Conservation (phyloP, 2,888 invertebrate genomes). For the Dione juno region DNA sequence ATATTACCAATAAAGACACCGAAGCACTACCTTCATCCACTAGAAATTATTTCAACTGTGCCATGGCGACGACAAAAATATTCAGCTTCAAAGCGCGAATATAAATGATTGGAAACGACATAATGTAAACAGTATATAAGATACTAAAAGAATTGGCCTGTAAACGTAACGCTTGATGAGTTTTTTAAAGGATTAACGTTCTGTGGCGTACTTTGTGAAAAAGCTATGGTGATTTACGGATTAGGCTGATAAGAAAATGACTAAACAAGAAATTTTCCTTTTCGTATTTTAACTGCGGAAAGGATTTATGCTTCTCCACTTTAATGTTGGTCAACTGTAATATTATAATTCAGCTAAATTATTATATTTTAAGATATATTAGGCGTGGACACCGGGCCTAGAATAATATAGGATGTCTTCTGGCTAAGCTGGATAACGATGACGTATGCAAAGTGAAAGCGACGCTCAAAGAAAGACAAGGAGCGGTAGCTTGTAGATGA, state of each 20-base stretch:
- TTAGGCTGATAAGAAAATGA: constrained; percentile 40
- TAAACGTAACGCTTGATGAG: constrained; percentile 42
- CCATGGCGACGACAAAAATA: no score
- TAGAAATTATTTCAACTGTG: no score
- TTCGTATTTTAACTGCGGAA: constrained; percentile 20
- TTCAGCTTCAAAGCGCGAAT: background rate
- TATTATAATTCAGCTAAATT: no score
- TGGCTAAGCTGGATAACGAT: no score
- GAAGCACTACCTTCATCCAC: no score
- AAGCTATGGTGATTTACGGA: constrained; percentile 36
- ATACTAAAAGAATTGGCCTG: constrained; percentile 34
- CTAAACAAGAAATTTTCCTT: constrained; percentile 30
- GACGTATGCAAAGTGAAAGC: no score
- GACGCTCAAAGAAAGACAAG: no score
- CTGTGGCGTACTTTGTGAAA: constrained; percentile 41
- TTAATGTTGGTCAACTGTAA: constrained; percentile 15
- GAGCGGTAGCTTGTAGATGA: no score
- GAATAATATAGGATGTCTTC: no score
- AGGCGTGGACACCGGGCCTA: no score
- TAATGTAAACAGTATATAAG: constrained; percentile 24
- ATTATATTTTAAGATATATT: no score
- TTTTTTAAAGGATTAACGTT: constrained; percentile 45
- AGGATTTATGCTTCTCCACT: background rate
- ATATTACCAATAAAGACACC: no score
- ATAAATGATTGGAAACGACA: constrained; percentile 16